Percentiles rank a stretch among this genome's conserved stretches.
These are phyloP conservation scores for Cryptoprocta ferox DNA, from an alignment of 2,797 vertebrate genomes.

Conservation along the genomic window DNA sequence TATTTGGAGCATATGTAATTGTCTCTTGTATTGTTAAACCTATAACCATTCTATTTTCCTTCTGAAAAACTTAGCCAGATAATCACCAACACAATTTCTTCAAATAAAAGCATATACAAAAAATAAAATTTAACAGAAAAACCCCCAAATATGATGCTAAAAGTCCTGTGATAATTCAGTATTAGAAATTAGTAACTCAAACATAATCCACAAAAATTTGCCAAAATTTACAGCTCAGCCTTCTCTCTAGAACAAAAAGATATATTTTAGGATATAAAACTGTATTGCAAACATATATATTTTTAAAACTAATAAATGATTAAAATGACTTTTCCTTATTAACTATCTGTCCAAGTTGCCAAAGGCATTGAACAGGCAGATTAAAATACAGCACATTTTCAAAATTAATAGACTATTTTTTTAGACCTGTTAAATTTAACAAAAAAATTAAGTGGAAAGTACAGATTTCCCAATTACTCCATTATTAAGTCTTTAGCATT, in stretches of 20 bases:
- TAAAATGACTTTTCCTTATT: background rate
- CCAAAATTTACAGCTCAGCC: conserved; percentile 53
- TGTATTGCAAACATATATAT: background rate
- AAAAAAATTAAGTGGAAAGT: background rate
- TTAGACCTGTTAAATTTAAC: background rate
- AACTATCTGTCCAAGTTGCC: background rate
- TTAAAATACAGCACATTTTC: background rate
- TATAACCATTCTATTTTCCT: conserved; percentile 71
- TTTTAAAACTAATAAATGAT: background rate
- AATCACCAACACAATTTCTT: conserved; percentile 77
- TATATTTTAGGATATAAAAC: conserved; percentile 56
- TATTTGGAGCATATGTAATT: conserved; percentile 70
- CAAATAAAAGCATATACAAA: conserved; percentile 69
- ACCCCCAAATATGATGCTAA: background rate
- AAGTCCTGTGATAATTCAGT: conserved; percentile 64
- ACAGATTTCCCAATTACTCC: background rate
- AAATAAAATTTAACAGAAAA: background rate
- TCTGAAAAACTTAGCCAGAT: conserved; percentile 67
- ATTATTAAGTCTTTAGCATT: background rate
- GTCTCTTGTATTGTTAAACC: conserved; percentile 51
- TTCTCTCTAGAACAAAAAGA: conserved; percentile 53
- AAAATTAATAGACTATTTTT: background rate
- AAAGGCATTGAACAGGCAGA: background rate
- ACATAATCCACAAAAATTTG: conserved; percentile 51
- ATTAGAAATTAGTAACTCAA: conserved; percentile 76